Evolutionary conservation across 2,113 vertebrate species (phyloP), one percentile per base, ranked within the genome.

Genomic region (Pluvialis apricaria): DNA sequence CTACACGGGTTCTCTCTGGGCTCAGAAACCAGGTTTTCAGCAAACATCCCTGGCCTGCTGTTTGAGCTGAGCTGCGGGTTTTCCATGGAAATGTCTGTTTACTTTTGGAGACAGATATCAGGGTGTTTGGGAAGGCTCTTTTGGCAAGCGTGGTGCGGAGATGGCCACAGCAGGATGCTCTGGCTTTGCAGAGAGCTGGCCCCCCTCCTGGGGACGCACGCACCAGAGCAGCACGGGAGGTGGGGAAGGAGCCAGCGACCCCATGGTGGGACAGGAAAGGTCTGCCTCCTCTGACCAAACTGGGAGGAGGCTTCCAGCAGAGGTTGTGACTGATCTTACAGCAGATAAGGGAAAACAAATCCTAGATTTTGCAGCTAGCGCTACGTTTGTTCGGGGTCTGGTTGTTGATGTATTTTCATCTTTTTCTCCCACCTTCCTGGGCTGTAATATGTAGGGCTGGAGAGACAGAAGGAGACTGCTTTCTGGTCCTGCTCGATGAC

Each of bases 151-250:
- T 9, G 42, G 51, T 7, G n/a, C 2, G 6, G 80, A 29, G n/a
- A 10, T 40, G 54, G 72, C 54, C 21, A 2, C 45, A 44, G 84
- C 47, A 34, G 62, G 66, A 25, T 47, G 57, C 57, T 82, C 57
- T 51, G 55, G 38, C 45, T 68, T 32, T 8, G 44, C 55, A 36
- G 29, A 17, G n/a, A 36, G 34, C 51, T 42, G 71, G 17, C 13
- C 49, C 52, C 36, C 11, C 29, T 38, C 73, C 29, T 19, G 0
- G 5, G 45, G 51, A 19, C 2, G 12, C 15, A 11, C 0, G 2
- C 15, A 13, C 21, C 13, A 2, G 57, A 40, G 38, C 64, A 52
- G 51, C n/a, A 2, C 1, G 0, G 25, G 57, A 44, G 22, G 38
- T 1, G 5, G 72, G 65, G 49, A 65, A 55, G 60, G 40, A 78